Base-by-base conservation (phyloP, 2,797 vertebrate genomes). In the Margarornis squamiger region DNA sequence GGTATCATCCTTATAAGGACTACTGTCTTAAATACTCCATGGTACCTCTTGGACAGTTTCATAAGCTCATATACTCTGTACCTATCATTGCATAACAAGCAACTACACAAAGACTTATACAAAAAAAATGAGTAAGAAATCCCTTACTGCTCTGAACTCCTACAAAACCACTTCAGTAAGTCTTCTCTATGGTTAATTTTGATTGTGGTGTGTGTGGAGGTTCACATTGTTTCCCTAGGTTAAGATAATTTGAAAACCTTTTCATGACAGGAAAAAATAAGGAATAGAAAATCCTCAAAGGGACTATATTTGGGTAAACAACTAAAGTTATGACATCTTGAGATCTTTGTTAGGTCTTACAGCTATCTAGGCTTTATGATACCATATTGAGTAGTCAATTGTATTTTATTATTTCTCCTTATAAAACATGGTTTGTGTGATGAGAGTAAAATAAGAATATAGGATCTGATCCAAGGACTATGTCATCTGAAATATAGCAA, bases 291-390 rank as follows among this genome's bases (percentile, higher is more conserved):
- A 14, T 76, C 45, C 74, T 92, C 71, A 52, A 21, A 87, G 49
- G 81, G 39, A 41, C 58, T 55, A 19, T 85, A 54, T 74, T 92
- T 71, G 38, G 20, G n/a, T 86, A 75, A 94, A 90, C 20, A 86
- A 34, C 39, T 34, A 6, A 71, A 80, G 23, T 80, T 75, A 78
- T 43, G 68, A 58, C 30, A 71, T 72, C 49, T 54, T 72, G 68
- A 91, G 61, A 89, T 54, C 34, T 93, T 77, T 49, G 12, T 72
- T 70, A 77, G 61, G 32, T 83, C 43, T 93, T 86, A 61, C 20
- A 86, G 43, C 57, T 83, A 39, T 71, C 34, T 36, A 41, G 41
- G 13, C 6, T 88, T 94, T 92, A 80, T 52, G 75, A 61, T 18
- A 62, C 38, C 16, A 41, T 27, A 41, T 16, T 80, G 70, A 83